These are phyloP conservation scores for Rhagophthalmus giganteus DNA, from an alignment of 2,888 invertebrate genomes.

Conservation along the genomic window DNA sequence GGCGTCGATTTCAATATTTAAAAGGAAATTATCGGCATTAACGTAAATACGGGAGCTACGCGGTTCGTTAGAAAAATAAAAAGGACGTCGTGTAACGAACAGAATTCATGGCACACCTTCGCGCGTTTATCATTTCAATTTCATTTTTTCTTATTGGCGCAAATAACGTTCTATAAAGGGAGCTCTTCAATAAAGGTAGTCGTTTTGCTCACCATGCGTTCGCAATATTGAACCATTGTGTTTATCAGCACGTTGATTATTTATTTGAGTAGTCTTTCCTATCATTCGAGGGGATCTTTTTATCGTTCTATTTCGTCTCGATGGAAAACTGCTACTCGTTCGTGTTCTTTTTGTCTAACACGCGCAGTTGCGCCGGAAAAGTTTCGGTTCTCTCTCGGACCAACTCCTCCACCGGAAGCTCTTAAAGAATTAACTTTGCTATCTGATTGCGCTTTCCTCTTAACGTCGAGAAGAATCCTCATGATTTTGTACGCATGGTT, in stretches of 20 bases:
- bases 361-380: constrained; percentile 5
- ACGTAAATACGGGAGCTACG: too few relatives aligned
- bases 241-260: constrained; percentile 35
- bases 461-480: constrained; percentile 20
- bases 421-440: constrained; percentile 34
- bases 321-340: constrained; percentile 19
- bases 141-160: constrained; percentile 24
- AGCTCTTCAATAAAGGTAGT: constrained; percentile 26
- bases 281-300: constrained; percentile 32
- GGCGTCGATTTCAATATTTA: too few relatives aligned
- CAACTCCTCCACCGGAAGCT: constrained; percentile 27
- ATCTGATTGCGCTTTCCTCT: constrained; percentile 32
- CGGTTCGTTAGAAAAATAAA: too few relatives aligned
- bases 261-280: constrained; percentile 32
- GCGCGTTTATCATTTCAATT: too few relatives aligned
- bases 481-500: constrained; percentile 25
- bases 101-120: too few relatives aligned
- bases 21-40: too few relatives aligned
- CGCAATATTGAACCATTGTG: constrained; percentile 27
- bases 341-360: constrained; percentile 22
- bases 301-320: constrained; percentile 23
- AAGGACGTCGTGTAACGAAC: too few relatives aligned
- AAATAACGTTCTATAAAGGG: constrained; percentile 24
- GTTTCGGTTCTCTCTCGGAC: constrained; percentile 9
- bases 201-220: constrained; percentile 27